Evolutionary conservation across 2,113 vertebrate species (phyloP), one percentile per base, ranked within the genome.

Genomic region (Poecile atricapillus): DNA sequence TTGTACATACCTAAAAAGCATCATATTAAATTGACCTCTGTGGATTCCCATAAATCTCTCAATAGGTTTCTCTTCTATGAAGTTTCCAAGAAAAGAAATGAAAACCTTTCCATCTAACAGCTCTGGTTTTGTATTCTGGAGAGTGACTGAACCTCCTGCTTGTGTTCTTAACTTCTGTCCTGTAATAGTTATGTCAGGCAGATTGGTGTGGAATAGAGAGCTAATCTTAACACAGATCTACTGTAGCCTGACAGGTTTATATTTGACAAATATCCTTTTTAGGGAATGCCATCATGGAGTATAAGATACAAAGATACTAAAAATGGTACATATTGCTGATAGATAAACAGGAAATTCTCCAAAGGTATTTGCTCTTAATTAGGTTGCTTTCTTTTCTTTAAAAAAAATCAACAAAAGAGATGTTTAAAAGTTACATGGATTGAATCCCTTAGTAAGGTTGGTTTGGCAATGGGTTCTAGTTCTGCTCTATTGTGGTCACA

Each of bases 191-290:
- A 3, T 28, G 62, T 82, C 62, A 44, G 8, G 46, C 83, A 95
- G 68, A 46, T 97, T 94, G 85, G 56, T 95, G 59, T 87, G 60
- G 74, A 91, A 83, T 23, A 74, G 44, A 80, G 89, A 92, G 62
- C 43, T 90, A 76, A 73, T 90, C 50, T 73, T 77, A 89, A 67
- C 74, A 46, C 65, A 76, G 70, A 83, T 91, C 59, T 91, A 9
- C 94, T 94, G 41, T 58, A 91, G 71, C 93, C 59, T 75, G 77
- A 17, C 70, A 68, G 71, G 71, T 91, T 87, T 90, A 17, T 84
- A n/a, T 89, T 90, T 67, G 71, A 83, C 90, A 75, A 94, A 83
- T 56, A 44, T 2, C 21, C 43, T 85, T 92, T 86, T 31, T 24
- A 77, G 77, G 70, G 37, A 79, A 44, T 20, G 24, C 24, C 31